Evolutionary conservation across 1,140 invertebrate genomes (phyloP).

Genomic region (Ganaspis sp.): DNA sequence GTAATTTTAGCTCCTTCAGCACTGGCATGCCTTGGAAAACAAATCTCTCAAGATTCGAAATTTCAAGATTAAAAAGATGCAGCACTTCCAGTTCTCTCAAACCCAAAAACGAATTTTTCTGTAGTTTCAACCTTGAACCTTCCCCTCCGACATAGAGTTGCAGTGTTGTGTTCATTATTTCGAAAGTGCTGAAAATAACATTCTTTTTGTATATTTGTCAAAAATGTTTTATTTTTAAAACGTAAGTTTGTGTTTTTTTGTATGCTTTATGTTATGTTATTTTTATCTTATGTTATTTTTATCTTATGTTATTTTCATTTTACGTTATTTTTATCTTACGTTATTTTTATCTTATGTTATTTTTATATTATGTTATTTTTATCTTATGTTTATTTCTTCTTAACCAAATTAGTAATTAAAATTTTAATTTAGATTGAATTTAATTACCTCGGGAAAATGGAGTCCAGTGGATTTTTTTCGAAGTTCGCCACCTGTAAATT

Average conservation of each 20-base stretch:
- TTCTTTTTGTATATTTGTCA: not conserved
- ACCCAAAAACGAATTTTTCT: slow-evolving; percentile 81
- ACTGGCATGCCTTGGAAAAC: slow-evolving; percentile 79
- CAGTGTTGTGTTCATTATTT: slow-evolving; percentile 82
- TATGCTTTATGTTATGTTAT: too few relatives aligned
- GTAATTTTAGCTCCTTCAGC: slow-evolving; percentile 76
- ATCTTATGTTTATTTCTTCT: too few relatives aligned
- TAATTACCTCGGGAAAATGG: slow-evolving; percentile 79
- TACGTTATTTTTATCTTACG: too few relatives aligned
- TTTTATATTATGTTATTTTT: too few relatives aligned
- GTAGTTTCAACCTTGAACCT: slow-evolving; percentile 75
- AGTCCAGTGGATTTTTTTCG: slow-evolving; percentile 81
- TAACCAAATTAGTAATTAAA: too few relatives aligned
- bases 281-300: too few relatives aligned
- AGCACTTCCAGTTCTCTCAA: slow-evolving; percentile 77
- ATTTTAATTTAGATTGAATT: too few relatives aligned
- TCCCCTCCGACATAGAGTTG: slow-evolving; percentile 79
- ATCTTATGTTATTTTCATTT: too few relatives aligned
- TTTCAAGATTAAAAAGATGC: slow-evolving; percentile 78
- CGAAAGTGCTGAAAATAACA: slow-evolving; percentile 78
- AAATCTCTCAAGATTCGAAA: slow-evolving; percentile 78
- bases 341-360: too few relatives aligned
- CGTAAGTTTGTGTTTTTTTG: too few relatives aligned
- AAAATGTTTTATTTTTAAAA: slow-evolving; percentile 2
- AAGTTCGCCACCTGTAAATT: slow-evolving; percentile 80